Evolutionary conservation across 2,797 vertebrate species (phyloP).

Genomic region (Avahi laniger): DNA sequence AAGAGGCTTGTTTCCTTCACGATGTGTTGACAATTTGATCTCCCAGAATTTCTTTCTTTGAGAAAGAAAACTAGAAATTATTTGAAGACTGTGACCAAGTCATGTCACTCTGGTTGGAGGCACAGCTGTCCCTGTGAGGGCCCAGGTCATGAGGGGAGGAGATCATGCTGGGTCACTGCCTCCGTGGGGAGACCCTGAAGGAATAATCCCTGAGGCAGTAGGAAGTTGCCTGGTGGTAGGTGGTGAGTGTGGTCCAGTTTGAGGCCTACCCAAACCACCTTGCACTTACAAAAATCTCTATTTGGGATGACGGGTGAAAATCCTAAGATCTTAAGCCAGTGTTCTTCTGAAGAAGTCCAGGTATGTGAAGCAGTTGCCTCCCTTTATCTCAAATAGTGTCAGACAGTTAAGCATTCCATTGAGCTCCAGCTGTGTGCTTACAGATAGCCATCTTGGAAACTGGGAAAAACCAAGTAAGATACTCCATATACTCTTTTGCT

Average conservation of each 20-base stretch:
- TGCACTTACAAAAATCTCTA: background rate
- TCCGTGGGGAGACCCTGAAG: slow-evolving; percentile 40
- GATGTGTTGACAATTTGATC: background rate
- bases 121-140: background rate
- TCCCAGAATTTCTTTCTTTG: slow-evolving; percentile 30
- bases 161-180: background rate
- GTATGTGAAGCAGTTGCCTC: background rate
- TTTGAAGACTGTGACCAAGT: slow-evolving; percentile 2
- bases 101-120: background rate
- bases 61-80: slow-evolving; percentile 12
- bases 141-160: background rate
- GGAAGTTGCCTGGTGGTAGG: slow-evolving; percentile 52
- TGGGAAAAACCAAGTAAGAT: background rate
- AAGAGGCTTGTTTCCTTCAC: slow-evolving; percentile 16
- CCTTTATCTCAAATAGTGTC: background rate
- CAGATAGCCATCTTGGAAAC: background rate
- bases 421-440: background rate
- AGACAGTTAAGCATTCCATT: background rate
- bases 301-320: background rate
- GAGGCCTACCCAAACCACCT: slow-evolving; percentile 24
- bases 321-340: background rate
- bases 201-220: slow-evolving; percentile 20
- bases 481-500: background rate
- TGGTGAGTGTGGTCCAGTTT: slow-evolving; percentile 36
- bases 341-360: background rate